Conservation (phyloP, 2,113 vertebrate genomes). For the Canis aureus region DNA sequence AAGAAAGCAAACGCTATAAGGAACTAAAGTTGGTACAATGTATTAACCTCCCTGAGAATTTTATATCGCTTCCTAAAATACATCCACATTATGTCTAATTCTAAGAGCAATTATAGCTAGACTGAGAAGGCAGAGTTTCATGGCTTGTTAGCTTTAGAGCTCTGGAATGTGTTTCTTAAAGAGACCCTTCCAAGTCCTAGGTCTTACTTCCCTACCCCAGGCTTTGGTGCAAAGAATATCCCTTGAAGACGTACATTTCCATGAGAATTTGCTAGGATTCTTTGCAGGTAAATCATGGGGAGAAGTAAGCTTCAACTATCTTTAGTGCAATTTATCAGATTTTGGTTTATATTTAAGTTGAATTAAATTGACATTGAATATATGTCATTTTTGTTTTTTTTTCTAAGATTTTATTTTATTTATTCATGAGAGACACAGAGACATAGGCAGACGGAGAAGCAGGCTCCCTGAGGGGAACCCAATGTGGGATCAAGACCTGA, state of each 20-base stretch:
- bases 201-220: neutral
- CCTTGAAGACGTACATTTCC: neutral
- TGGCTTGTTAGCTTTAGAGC: slow-evolving; percentile 17
- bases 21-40: neutral
- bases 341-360: slow-evolving; percentile 37
- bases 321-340: neutral
- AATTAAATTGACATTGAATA: neutral
- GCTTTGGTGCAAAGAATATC: neutral
- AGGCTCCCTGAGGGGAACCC: too few species aligned
- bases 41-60: slow-evolving; percentile 18
- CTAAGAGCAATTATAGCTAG: slow-evolving; percentile 33
- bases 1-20: neutral
- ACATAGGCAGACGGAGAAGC: too few species aligned
- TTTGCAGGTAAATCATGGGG: neutral
- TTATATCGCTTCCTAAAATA: slow-evolving; percentile 37
- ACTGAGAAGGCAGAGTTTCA: neutral
- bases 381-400: neutral
- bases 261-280: slow-evolving; percentile 7
- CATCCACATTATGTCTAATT: neutral
- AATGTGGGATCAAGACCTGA: too few species aligned
- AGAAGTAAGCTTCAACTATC: neutral
- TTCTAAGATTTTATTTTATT: too few species aligned
- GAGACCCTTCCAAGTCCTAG: neutral
- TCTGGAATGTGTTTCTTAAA: neutral
- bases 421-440: too few species aligned